Conservation (phyloP, 2,797 vertebrate species). For the Pterois miles region DNA sequence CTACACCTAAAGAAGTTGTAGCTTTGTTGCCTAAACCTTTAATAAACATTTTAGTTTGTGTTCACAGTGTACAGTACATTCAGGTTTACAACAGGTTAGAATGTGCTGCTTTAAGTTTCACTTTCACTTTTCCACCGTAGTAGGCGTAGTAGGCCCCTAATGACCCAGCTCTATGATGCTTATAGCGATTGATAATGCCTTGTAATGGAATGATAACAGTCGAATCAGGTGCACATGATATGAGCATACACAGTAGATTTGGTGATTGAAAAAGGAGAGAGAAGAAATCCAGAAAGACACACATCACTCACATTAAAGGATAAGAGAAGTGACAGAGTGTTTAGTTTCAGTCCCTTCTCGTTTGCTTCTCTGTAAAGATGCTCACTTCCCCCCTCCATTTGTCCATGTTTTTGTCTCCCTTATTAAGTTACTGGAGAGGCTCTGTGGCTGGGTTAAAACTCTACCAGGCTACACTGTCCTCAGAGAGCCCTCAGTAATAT, state of each 20-base stretch:
- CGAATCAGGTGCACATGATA: neutral
- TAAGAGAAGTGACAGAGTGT: constrained; percentile 9
- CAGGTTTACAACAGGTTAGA: too few relatives aligned
- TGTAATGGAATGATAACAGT: too few relatives aligned
- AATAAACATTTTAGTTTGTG: too few relatives aligned
- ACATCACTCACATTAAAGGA: constrained; percentile 4
- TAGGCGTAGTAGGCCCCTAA: too few relatives aligned
- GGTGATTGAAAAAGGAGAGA: neutral
- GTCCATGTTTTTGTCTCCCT: neutral
- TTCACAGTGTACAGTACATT: too few relatives aligned
- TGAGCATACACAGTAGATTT: neutral
- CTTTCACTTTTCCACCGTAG: too few relatives aligned
- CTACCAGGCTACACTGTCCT: neutral
- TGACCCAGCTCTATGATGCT: too few relatives aligned
- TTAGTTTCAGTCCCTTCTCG: constrained; percentile 12
- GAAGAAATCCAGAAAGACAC: constrained; percentile 6
- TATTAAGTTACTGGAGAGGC: constrained; percentile 8
- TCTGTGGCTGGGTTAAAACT: neutral
- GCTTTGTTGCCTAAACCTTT: too few relatives aligned
- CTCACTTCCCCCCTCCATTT: neutral
- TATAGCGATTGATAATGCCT: too few relatives aligned
- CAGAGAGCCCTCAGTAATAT: neutral
- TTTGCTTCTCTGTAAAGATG: neutral
- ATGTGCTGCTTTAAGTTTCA: too few relatives aligned
- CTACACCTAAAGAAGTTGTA: too few relatives aligned